Conservation (phyloP, 2,888 invertebrate species). For the Bombylius discolor region DNA sequence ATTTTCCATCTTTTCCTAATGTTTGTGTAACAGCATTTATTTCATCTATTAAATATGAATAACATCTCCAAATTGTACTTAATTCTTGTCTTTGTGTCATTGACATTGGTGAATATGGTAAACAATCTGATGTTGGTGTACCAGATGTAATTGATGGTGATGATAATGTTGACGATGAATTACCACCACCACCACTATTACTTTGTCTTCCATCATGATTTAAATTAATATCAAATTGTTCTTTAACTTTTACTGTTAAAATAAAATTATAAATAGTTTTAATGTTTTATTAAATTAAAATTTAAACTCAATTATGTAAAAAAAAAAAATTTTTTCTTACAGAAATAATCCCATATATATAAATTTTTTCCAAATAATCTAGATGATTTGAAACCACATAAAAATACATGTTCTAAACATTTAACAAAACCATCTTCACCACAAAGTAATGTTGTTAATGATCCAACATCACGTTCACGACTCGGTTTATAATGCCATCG, state of each 20-base stretch:
- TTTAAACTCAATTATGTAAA: background rate
- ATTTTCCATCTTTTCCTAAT: conserved; percentile 90
- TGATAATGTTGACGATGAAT: conserved; percentile 6
- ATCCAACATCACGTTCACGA: conserved; percentile 66
- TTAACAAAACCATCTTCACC: conserved; percentile 91
- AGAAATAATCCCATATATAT: conserved; percentile 96
- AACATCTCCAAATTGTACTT: conserved; percentile 70
- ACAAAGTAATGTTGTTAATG: conserved; percentile 82
- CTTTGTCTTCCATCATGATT: conserved; percentile 17
- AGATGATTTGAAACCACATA: conserved; percentile 89
- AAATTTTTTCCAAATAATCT: conserved; percentile 86
- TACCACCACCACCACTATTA: background rate
- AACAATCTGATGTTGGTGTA: conserved; percentile 29
- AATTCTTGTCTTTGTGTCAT: conserved; percentile 37
- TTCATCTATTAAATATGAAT: conserved; percentile 79
- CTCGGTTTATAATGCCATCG: conserved; percentile 91
- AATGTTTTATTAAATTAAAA: background rate
- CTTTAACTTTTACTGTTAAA: conserved; percentile 41
- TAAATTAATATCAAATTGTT: conserved; percentile 60
- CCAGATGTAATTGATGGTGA: conserved; percentile 36
- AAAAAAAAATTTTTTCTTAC: conserved; percentile 40
- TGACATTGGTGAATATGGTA: conserved; percentile 14
- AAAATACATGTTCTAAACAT: conserved; percentile 86
- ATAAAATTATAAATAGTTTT: too few relatives aligned
- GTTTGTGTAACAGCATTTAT: conserved; percentile 68